A percentile compares a stretch with the other conserved stretches of the same genome.
Conservation (phyloP, 2,113 vertebrate genomes). For the Boulengeromyrus knoepffleri region DNA sequence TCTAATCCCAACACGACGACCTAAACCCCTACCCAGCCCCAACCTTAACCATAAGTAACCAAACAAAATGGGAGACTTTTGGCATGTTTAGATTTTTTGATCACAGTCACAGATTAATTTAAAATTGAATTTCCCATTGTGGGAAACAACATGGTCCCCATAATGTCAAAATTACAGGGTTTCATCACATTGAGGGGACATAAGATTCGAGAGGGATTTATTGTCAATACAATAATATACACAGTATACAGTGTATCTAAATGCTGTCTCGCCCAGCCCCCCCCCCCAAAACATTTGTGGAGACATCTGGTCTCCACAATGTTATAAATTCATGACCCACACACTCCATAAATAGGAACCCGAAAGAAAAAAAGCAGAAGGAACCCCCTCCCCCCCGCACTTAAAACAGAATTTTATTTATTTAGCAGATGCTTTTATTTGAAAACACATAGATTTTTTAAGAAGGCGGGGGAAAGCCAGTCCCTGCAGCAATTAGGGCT, state of each 20-base stretch:
- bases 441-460: neutral
- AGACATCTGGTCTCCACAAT: neutral
- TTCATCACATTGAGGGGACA: neutral
- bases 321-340: neutral
- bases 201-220: no score
- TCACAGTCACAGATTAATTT: neutral
- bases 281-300: no score
- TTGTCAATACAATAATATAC: no score
- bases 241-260: no score
- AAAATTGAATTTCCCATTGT: neutral
- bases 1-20: neutral
- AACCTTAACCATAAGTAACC: neutral
- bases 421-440: neutral
- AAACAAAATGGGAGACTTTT: neutral
- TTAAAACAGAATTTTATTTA: neutral
- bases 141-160: neutral
- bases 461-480: neutral
- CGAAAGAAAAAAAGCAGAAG: neutral
- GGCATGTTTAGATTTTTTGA: neutral
- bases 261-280: no score
- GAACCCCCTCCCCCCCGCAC: neutral
- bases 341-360: neutral
- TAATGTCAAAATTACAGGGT: neutral
- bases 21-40: neutral
- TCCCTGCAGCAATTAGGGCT: neutral